Evolutionary conservation across 64 coral and sea anemone species (phyloP), one percentile per base, ranked within the genome.

Genomic region (Exaiptasia diaphana): DNA sequence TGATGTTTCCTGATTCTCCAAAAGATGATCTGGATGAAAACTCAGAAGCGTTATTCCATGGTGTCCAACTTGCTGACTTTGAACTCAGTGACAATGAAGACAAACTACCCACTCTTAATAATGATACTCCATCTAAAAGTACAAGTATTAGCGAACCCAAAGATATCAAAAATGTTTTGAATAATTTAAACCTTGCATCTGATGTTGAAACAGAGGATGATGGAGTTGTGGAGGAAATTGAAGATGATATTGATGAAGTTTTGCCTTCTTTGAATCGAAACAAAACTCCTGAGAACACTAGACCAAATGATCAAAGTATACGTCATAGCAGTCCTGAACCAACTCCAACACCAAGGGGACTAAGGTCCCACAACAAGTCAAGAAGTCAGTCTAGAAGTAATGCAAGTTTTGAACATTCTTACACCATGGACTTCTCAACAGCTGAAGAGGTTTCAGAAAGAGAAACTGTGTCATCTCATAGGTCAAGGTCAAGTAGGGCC

Each of bases 191-290:
- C 7, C 39, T 73, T 45, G 34, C 74, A 20, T 82, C 85, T 35
- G 90, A 99, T 42, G 53, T 99, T 8, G 49, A 93, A 50, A 99
- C 95, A 5, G 73, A 89, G 3, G 90, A 97, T 68, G 89, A 92
- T 62, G 91, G 90, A 53, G 84, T 97, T 25, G 38, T 46, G 37
- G 95, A 99, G 38, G 95, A 93, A 54, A 99, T 99, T 54, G 75
- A 89, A 46, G 85, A 99, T 32, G 90, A 93, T 67, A 45, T 83
- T 33, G 40, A 12, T 62, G 59, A 64, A 3, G 83, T 52, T 53
- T 50, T 78, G 8, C 43, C 62, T 81, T 27, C 18, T 8, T 13
- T n/a, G 67, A 38, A 27, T 54, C 10, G 10, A 31, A 88, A 74
- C 21, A 31, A 20, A 28, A 43, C 38, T 18, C 39, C 27, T 14